Evolutionary conservation across 2,888 invertebrate genomes (phyloP), one percentile per base, ranked within the genome.

Genomic region (Stratiomys singularior): DNA sequence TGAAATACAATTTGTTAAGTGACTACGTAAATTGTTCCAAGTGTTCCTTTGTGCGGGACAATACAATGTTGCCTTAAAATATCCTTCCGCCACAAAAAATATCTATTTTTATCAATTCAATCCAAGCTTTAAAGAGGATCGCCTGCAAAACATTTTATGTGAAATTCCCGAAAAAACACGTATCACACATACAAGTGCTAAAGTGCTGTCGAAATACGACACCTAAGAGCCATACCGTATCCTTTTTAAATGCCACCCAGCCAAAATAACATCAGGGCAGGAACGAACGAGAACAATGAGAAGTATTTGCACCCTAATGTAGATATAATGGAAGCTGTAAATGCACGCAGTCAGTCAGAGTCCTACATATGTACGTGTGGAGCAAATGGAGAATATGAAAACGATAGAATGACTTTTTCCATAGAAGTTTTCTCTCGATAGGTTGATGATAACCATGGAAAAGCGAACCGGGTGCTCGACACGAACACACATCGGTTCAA

Each of bases 141-240:
- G 52, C 52, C 52, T 52, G 52, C 52, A 52, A 52, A 52, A 15
- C 15, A 52, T 52, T 18, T 13, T 52, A 5, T 52, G 15, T 4
- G 15, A 52, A 52, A 52, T 52, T n/a, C 15, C 52, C 15, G 15
- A 2, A 52, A 37, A 52, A 52, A 18, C 52, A 52, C 52, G 52
- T 52, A 52, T 15, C 15, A 52, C 15, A 15, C 18, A 18, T n/a
- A 52, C 7, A 52, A 52, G 52, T 52, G 15, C 52, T 52, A n/a
- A 52, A 52, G 52, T 52, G 52, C 52, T 52, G 18, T 52, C 15
- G 52, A 52, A 52, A 52, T 52, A 52, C 15, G 52, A 52, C 52
- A 52, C 52, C 52, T 52, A 9, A 15, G 52, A 52, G 52, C 52
- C 4, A 52, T 52, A 52, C 3, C 15, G 15, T 52, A 52, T 52